Evolutionary conservation across 2,888 invertebrate species (phyloP), one percentile per base, ranked within the genome.

Genomic region (Luperina testacea): DNA sequence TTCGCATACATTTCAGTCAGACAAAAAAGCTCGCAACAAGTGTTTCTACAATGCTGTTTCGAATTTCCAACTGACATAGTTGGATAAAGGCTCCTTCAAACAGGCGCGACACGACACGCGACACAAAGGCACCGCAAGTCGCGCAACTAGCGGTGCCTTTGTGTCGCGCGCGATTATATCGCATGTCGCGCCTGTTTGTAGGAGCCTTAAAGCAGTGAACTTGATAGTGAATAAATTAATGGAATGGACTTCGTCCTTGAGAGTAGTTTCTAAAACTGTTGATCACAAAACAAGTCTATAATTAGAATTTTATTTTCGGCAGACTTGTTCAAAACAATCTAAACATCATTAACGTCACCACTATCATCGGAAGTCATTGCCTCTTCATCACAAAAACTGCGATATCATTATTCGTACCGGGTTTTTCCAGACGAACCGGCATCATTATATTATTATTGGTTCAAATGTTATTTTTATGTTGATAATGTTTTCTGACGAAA

Each of bases 381-480:
- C 32, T 59, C 45, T 42, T 59, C 5, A 53, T 57, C n/a, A 32
- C 51, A 80, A 80, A 80, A 82, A 72, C 20, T 42, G 45, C 24
- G 17, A 42, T 17, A 61, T n/a, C 38, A 65, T 57, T 32, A 79
- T 59, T 48, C n/a, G 15, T 53, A 24, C 59, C 15, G 42, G 64
- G 32, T 38, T 73, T 84, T 84, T 17, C 59, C 80, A 17, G 51
- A 17, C 68, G n/a, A 27, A n/a, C n/a, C 17, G 32, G 0, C 48
- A 24, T 65, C 64, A 70, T 77, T 51, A 70, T 51, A 80, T 61
- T 68, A 80, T 61, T 68, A 78, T 42, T 20, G 53, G 11, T n/a
- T 15, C 27, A 48, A 72, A 57, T 72, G 67, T 72, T 13, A n/a
- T 81, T 84, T 78, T 83, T 83, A 78, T 71, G 51, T 71, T 17